Evolutionary conservation across 2,797 vertebrate species (phyloP).

Genomic region (Neomorphus geoffroyi): DNA sequence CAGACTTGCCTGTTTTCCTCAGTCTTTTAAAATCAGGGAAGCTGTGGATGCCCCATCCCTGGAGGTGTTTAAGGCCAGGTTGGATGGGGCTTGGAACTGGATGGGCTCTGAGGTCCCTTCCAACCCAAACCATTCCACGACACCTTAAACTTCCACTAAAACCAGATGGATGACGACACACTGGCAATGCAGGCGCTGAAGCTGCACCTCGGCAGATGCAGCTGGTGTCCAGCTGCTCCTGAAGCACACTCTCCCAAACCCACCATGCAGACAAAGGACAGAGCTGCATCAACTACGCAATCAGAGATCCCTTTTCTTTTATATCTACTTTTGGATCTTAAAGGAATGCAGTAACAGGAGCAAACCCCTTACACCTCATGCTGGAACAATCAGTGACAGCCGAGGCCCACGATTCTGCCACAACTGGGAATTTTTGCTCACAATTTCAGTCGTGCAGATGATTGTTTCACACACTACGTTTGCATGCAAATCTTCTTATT

Average conservation of each 20-base stretch:
- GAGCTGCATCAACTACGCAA: background rate
- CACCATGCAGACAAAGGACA: background rate
- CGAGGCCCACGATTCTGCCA: background rate
- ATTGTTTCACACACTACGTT: background rate
- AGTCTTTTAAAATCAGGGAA: background rate
- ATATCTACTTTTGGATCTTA: background rate
- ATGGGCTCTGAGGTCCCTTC: too few relatives aligned
- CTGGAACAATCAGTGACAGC: background rate
- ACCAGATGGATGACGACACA: background rate
- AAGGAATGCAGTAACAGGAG: background rate
- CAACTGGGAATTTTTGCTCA: background rate
- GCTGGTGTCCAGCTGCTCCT: background rate
- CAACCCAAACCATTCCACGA: too few relatives aligned
- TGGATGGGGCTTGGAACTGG: too few relatives aligned
- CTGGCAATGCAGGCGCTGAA: rapidly evolving
- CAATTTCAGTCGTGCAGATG: background rate
- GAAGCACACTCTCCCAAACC: background rate
- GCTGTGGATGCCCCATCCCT: too few relatives aligned
- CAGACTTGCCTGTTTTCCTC: background rate
- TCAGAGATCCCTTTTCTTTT: background rate
- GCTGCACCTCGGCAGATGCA: background rate
- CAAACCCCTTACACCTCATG: background rate
- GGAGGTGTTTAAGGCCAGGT: too few relatives aligned
- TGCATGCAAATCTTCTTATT: background rate
- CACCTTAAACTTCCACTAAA: background rate